phyloP scores from a whole-genome alignment of 2,888 invertebrate species.

The Dasysyrphus albostriatus region DNA sequence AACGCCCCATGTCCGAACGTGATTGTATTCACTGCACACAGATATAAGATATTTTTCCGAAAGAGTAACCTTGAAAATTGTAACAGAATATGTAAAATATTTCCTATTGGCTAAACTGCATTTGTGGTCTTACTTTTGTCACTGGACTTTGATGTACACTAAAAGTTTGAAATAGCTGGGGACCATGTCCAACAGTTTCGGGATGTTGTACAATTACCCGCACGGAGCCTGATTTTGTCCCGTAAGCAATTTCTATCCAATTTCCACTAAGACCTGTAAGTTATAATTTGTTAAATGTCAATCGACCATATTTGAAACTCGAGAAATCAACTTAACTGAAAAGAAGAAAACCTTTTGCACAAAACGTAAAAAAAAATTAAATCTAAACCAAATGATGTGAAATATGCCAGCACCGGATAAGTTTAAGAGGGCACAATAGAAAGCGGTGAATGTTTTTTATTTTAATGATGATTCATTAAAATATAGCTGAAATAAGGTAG shows the following conservation, averaged over 20 bases:
- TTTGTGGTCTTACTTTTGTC: conserved; percentile 88
- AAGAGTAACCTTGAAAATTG: conserved; percentile 89
- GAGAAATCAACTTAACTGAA: conserved; percentile 47
- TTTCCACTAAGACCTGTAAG: conserved; percentile 95
- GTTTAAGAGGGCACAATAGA: conserved; percentile 49
- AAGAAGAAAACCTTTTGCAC: conserved; percentile 45
- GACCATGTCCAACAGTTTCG: conserved; percentile 99
- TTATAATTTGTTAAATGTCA: conserved; percentile 43
- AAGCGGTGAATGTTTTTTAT: not conserved
- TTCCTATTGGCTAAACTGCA: not conserved
- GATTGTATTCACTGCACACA: conserved; percentile 98
- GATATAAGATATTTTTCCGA: conserved; percentile 98
- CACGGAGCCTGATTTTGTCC: conserved; percentile 97
- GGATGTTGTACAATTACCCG: conserved; percentile 99
- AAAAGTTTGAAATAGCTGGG: conserved; percentile 98
- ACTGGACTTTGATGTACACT: conserved; percentile 98
- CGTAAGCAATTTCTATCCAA: conserved; percentile 99
- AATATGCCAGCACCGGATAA: conserved; percentile 78
- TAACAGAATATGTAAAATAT: conserved; percentile 3
- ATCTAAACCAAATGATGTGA: conserved; percentile 42
- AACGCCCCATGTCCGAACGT: conserved; percentile 98
- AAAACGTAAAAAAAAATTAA: conserved; percentile 39
- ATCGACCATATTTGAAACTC: not conserved
- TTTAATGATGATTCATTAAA: not conserved
- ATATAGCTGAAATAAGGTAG: too few relatives aligned